A percentile compares a stretch with the other conserved stretches of the same genome.
These are phyloP conservation scores for Tyrophagus putrescentiae DNA, from an alignment of 1,140 invertebrate species.

Conservation along the genomic window DNA sequence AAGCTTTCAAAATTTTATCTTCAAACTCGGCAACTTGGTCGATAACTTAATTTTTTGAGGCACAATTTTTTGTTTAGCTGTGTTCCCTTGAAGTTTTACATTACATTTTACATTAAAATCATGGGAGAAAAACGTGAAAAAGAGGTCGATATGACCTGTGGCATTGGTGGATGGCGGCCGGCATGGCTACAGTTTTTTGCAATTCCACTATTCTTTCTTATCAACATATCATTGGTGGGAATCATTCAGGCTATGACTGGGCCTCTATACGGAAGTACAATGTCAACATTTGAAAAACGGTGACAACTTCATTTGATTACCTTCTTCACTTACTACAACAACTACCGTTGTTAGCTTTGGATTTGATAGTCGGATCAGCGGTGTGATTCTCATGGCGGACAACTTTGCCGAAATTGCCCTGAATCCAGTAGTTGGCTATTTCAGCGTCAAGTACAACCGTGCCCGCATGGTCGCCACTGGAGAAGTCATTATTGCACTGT, in stretches of 20 bases:
- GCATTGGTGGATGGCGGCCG: slow-evolving; percentile 44
- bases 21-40: no score
- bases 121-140: no score
- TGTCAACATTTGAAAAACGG: slow-evolving; percentile 61
- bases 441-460: slow-evolving; percentile 47
- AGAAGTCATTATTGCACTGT: slow-evolving; percentile 48
- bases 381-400: slow-evolving; percentile 34
- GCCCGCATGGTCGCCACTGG: slow-evolving; percentile 53
- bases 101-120: no score
- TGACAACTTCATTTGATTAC: no score
- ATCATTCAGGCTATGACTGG: slow-evolving; percentile 56
- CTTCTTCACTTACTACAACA: no score
- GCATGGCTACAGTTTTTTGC: slow-evolving; percentile 49
- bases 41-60: no score
- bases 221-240: slow-evolving; percentile 54
- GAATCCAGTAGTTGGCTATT: slow-evolving; percentile 43
- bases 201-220: slow-evolving; percentile 57
- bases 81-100: no score
- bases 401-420: slow-evolving; percentile 25
- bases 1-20: no score
- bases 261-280: slow-evolving; percentile 47
- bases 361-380: slow-evolving; percentile 55
- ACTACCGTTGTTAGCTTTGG: no score
- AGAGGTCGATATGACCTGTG: slow-evolving; percentile 39
- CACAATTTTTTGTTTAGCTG: no score